Base-by-base conservation (phyloP, 2,113 vertebrate genomes). In the Gymnogyps californianus region DNA sequence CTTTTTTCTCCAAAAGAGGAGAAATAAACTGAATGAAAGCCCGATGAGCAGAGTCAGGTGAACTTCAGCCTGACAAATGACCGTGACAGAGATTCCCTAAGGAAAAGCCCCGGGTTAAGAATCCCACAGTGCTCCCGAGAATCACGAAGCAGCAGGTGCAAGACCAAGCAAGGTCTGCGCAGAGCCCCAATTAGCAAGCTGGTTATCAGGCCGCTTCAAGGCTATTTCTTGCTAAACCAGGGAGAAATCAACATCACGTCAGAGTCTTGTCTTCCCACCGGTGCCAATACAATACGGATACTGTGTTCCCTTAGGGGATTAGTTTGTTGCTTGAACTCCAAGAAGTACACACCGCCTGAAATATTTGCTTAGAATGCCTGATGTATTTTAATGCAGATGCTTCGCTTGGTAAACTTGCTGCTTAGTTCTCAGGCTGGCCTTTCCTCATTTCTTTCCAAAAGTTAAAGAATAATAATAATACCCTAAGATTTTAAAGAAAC, bases 81-180 rank as follows among this genome's bases (percentile, higher is more conserved):
- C 26, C 1, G 3, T 1, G 18, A 28, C 40, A 74, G 44, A 40
- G 40, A 61, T 86, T 86, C 51, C 55, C 47, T 12, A 34, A 42
- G 76, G 74, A 86, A 80, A 78, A 71, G 12, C 9, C 17, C 8
- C 40, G 47, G 83, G 16, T 49, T 44, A 18, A 52, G 84, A 89
- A 87, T 93, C 81, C 34, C 71, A 75, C 65, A 64, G 64, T n/a
- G 47, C 65, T 95, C 40, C 31, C 2, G 9, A 36, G 42, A 91
- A 20, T 52, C 29, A 12, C 4, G 2, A 71, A 64, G 67, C 46
- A 96, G 95, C 97, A 98, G 97, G 97, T 98, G 95, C 96, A 94
- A n/a, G 65, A 58, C 13, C 49, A 34, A 87, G 79, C 46, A 42
- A 11, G 25, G 36, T 38, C 40, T 44, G 52, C 16, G 5, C 72